Conservation (phyloP, 2,888 invertebrate species). For the Leucozona laternaria region DNA sequence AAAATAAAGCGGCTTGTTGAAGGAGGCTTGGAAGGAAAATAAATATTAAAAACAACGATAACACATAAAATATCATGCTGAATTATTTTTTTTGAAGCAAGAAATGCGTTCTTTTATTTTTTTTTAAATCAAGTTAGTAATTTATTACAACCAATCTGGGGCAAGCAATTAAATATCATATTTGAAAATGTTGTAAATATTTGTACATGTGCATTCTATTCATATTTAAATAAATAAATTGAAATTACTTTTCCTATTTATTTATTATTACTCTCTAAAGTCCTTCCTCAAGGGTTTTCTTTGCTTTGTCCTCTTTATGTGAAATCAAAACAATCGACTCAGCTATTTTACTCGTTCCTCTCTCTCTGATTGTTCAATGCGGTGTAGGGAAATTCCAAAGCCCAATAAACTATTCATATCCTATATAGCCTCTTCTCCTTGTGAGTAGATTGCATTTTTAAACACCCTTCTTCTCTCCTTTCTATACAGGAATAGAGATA, state of each 20-base stretch:
- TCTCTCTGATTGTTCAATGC: slow-evolving; percentile 26
- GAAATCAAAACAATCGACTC: slow-evolving; percentile 58
- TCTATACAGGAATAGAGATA: background rate
- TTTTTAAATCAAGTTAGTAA: no score
- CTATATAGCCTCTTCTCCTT: background rate
- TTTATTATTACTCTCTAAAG: background rate
- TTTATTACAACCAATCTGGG: no score
- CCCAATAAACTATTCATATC: slow-evolving; percentile 34
- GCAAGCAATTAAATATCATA: background rate
- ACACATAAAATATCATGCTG: no score
- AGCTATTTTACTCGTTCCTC: slow-evolving; percentile 27
- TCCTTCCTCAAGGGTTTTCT: slow-evolving; percentile 1
- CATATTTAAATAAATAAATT: slow-evolving; percentile 1
- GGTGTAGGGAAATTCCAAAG: slow-evolving; percentile 42
- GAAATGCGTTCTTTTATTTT: no score
- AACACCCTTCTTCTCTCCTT: background rate
- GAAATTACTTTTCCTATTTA: background rate
- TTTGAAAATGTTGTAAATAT: background rate
- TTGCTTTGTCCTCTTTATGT: slow-evolving; percentile 1
- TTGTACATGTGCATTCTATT: background rate
- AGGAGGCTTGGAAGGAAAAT: no score
- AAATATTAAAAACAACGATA: no score
- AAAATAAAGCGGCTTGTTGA: no score
- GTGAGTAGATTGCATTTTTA: slow-evolving; percentile 39
- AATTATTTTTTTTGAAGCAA: no score